A percentile compares a stretch with the other conserved stretches of the same genome.
These are phyloP conservation scores for Tonatia bakeri DNA, from an alignment of 2,113 vertebrate genomes.

Conservation along the genomic window DNA sequence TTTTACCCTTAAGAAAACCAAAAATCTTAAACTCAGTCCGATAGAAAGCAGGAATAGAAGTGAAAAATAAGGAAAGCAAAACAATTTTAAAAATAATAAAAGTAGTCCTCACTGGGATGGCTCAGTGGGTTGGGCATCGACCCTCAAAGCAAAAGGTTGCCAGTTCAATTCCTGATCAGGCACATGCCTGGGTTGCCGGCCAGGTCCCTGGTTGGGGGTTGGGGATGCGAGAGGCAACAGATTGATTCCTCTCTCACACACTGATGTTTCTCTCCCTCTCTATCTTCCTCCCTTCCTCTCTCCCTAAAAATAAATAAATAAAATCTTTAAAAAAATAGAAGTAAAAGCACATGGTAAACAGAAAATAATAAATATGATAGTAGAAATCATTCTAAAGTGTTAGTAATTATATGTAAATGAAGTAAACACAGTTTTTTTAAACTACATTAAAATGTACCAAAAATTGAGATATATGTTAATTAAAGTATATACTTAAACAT, in stretches of 20 bases:
- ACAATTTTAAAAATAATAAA: neutral
- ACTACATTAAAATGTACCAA: neutral
- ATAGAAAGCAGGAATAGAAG: neutral
- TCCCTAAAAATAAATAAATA: no score
- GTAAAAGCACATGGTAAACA: neutral
- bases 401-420: neutral
- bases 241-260: no score
- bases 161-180: no score
- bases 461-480: neutral
- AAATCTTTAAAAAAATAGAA: neutral
- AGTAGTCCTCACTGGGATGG: neutral
- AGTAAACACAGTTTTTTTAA: neutral
- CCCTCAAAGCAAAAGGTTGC: no score
- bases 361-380: neutral
- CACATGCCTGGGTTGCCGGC: no score
- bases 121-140: no score
- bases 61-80: neutral
- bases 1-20: conserved; percentile 62
- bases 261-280: no score
- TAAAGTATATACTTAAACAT: neutral
- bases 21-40: neutral
- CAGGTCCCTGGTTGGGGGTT: no score
- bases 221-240: no score
- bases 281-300: no score
- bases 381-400: neutral